Percentiles rank a stretch among this genome's conserved stretches.
Evolutionary conservation across 2,888 invertebrate genomes (phyloP).

Genomic region (Lasioglossum morio): DNA sequence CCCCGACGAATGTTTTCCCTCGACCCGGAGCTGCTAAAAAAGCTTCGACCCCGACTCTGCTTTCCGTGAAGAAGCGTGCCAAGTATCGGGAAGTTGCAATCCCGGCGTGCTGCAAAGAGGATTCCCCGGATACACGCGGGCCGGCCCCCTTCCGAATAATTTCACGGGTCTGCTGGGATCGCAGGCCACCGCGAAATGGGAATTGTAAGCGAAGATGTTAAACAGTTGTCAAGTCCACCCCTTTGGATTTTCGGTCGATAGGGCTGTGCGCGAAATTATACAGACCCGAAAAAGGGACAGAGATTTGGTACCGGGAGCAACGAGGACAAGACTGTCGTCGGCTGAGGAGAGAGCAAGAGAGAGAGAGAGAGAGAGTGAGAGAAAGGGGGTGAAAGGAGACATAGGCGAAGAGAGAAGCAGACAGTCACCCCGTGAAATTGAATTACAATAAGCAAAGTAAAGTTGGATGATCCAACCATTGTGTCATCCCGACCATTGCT

Average conservation of each 20-base stretch:
- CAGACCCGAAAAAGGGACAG: constrained; percentile 19
- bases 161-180: constrained; percentile 45
- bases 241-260: constrained; percentile 69
- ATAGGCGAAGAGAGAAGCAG: constrained; percentile 67
- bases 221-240: constrained; percentile 81
- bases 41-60: neutral
- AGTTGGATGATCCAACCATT: constrained; percentile 82
- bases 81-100: constrained; percentile 50
- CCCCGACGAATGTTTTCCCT: constrained; percentile 12
- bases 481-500: constrained; percentile 74
- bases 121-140: constrained; percentile 34
- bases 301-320: neutral
- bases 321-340: neutral
- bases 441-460: constrained; percentile 82
- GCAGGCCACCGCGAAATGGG: constrained; percentile 60
- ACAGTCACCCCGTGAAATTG: constrained; percentile 80
- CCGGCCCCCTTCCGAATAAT: constrained; percentile 36
- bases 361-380: neutral
- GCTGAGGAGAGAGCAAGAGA: constrained; percentile 15
- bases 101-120: constrained; percentile 45
- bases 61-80: constrained; percentile 20
- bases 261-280: constrained; percentile 66
- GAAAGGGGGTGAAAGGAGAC: constrained; percentile 39
- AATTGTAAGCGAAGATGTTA: constrained; percentile 77
- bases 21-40: constrained; percentile 1